These are phyloP conservation scores for Seriola dumerili DNA, from an alignment of 2,113 vertebrate genomes.

Conservation along the genomic window DNA sequence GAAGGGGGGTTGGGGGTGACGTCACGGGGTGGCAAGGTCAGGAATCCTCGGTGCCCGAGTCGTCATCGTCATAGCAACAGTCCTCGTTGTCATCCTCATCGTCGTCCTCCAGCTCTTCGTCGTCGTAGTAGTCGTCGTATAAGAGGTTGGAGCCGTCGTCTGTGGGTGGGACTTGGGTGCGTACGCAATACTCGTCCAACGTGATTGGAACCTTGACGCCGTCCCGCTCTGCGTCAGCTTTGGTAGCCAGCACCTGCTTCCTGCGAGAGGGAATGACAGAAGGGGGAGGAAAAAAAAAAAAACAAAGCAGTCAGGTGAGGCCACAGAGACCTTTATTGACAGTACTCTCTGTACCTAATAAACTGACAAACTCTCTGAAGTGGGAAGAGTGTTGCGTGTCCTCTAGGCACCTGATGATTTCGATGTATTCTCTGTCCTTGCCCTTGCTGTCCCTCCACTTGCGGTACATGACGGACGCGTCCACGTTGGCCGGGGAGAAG, in stretches of 20 bases:
- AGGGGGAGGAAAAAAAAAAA: background rate
- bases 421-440: conserved; percentile 93
- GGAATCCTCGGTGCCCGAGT: conserved; percentile 93
- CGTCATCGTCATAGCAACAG: conserved; percentile 90
- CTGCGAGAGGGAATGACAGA: conserved; percentile 40
- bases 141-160: conserved; percentile 95
- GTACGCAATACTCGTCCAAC: conserved; percentile 95
- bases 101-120: conserved; percentile 90
- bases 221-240: conserved; percentile 92
- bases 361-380: background rate
- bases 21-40: conserved; percentile 78
- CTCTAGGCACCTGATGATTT: conserved; percentile 91
- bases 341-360: background rate
- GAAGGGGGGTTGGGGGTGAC: background rate
- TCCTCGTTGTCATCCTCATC: conserved; percentile 86
- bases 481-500: conserved; percentile 95
- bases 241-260: conserved; percentile 95
- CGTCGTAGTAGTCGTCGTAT: conserved; percentile 94
- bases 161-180: conserved; percentile 90
- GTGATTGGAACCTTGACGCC: conserved; percentile 96
- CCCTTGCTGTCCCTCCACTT: conserved; percentile 98
- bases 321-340: background rate
- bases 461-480: conserved; percentile 97
- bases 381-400: background rate
- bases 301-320: background rate